phyloP scores from a whole-genome alignment of 2,113 vertebrate genomes.

The Eretmochelys imbricata region DNA sequence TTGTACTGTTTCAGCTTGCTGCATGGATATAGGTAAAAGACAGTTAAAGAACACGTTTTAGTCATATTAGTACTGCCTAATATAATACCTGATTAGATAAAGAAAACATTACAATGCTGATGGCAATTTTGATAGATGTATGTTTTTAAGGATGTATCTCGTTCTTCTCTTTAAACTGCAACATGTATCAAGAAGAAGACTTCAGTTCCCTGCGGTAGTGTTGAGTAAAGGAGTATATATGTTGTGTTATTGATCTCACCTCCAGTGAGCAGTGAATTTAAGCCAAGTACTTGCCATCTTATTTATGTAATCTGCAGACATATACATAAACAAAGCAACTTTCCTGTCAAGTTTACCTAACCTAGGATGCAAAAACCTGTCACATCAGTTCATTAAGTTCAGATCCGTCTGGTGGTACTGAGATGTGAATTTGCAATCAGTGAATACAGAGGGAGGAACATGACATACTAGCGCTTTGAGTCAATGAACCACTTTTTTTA shows the following conservation, averaged over 20 bases:
- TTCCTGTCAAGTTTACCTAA: slow-evolving; percentile 35
- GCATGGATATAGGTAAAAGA: neutral
- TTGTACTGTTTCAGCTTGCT: neutral
- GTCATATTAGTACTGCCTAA: neutral
- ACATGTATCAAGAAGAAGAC: slow-evolving; percentile 10
- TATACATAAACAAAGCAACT: neutral
- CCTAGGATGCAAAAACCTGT: slow-evolving; percentile 38
- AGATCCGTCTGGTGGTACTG: slow-evolving; percentile 50
- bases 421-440: slow-evolving; percentile 65
- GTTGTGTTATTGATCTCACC: neutral
- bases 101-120: neutral
- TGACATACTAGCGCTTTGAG: slow-evolving; percentile 40
- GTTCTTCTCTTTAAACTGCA: neutral
- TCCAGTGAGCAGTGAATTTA: neutral
- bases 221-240: neutral
- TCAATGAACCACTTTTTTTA: slow-evolving; percentile 64
- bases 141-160: neutral
- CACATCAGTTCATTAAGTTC: slow-evolving; percentile 65
- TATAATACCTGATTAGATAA: neutral
- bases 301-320: neutral
- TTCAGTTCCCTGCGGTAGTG: neutral
- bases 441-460: slow-evolving; percentile 52
- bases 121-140: neutral
- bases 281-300: neutral
- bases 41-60: neutral